A percentile compares a stretch with the other conserved stretches of the same genome.
Conservation (phyloP, 2,113 vertebrate genomes). For the Etheostoma spectabile region DNA sequence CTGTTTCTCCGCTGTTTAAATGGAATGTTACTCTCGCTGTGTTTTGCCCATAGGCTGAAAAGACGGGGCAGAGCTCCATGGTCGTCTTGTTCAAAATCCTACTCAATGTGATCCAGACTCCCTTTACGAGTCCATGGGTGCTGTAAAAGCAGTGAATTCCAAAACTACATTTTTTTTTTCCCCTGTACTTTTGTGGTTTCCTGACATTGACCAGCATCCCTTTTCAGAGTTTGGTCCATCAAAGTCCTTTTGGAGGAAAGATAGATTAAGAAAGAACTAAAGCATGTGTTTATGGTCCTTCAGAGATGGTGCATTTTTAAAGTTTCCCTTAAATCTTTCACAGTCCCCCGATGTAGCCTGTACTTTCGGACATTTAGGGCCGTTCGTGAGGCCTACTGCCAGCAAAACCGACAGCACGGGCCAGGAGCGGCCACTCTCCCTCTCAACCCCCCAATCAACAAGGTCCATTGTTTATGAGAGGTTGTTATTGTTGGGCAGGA, state of each 20-base stretch:
- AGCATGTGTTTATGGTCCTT: conserved; percentile 78
- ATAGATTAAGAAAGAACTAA: conserved; percentile 72
- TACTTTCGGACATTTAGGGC: conserved; percentile 83
- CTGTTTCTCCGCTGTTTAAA: conserved; percentile 36
- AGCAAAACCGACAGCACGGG: conserved; percentile 83
- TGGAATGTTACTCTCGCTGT: conserved; percentile 41
- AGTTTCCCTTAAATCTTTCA: conserved; percentile 91
- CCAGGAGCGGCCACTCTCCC: conserved; percentile 89
- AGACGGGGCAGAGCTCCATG: conserved; percentile 30
- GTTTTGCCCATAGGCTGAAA: conserved; percentile 53
- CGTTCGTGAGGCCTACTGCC: conserved; percentile 78
- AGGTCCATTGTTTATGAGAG: conserved; percentile 96
- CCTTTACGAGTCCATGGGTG: conserved; percentile 59
- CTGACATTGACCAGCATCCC: conserved; percentile 77
- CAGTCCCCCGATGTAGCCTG: conserved; percentile 53
- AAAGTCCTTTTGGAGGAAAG: conserved; percentile 66
- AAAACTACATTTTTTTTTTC: conserved; percentile 55
- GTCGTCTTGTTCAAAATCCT: conserved; percentile 48
- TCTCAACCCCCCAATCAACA: conserved; percentile 89
- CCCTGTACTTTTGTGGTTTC: conserved; percentile 78
- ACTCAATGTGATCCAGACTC: conserved; percentile 68
- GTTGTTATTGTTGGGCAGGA: conserved; percentile 94
- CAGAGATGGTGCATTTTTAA: conserved; percentile 88
- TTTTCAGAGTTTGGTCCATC: conserved; percentile 62
- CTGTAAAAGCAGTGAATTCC: conserved; percentile 65